Evolutionary conservation across 2,797 vertebrate species (phyloP).

Genomic region (Acipenser ruthenus): DNA sequence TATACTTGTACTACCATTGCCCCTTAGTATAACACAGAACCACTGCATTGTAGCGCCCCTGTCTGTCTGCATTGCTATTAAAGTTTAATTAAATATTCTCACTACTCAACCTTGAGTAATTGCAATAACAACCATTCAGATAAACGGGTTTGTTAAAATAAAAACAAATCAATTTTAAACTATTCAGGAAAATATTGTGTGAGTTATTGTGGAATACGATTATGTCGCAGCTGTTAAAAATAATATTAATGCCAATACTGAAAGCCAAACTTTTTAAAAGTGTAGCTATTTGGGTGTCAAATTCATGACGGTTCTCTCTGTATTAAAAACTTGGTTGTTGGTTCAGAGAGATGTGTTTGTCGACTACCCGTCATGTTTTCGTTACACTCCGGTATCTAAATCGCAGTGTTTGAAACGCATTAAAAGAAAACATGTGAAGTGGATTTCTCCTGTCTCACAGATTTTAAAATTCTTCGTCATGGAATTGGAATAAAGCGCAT

Average conservation of each 20-base stretch:
- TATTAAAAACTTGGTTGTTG: constrained; percentile 13
- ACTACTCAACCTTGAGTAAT: too few species aligned
- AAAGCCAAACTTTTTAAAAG: constrained; percentile 27
- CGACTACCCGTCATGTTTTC: not conserved
- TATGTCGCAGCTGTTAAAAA: constrained; percentile 18
- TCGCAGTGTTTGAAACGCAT: constrained; percentile 23
- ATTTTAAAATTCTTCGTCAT: constrained; percentile 64
- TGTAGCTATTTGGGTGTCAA: constrained; percentile 7
- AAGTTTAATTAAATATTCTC: too few species aligned
- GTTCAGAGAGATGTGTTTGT: not conserved
- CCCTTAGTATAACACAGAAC: too few species aligned
- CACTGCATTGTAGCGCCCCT: too few species aligned
- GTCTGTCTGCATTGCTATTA: too few species aligned
- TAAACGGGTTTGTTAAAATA: too few species aligned
- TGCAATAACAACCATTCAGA: too few species aligned
- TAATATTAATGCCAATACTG: constrained; percentile 38
- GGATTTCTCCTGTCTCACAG: constrained; percentile 52
- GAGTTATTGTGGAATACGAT: too few species aligned
- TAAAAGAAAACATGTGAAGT: constrained; percentile 57
- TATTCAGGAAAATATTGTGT: too few species aligned
- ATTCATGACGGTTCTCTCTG: not conserved
- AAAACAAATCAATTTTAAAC: too few species aligned
- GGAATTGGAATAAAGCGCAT: constrained; percentile 21
- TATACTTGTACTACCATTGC: constrained; percentile 34
- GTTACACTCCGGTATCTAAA: not conserved